Base-by-base conservation (phyloP, 2,113 vertebrate species). In the Morone chrysops region DNA sequence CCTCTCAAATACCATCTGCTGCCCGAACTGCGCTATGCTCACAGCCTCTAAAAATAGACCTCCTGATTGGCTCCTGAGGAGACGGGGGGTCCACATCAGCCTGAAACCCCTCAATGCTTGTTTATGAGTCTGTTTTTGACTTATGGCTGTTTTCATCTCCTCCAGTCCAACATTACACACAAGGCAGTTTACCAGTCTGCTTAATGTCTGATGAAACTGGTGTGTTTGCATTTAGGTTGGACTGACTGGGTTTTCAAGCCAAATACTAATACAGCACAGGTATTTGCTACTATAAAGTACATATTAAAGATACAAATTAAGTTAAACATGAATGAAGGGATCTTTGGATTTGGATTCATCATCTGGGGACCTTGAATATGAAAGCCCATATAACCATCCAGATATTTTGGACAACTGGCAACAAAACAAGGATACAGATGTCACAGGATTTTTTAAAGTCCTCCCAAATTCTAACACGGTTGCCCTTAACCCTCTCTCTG, bases 1-100 rank as follows among this genome's bases (percentile, higher is more conserved):
- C 90, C 92, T 94, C 93, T 90, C 94, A 93, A 93, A 94, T 92
- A 95, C 97, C 97, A 98, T 97, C 97, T 98, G 97, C 96, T 91
- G 90, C 86, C 81, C 89, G 81, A 90, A 66, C 82, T 82, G 89
- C 70, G 68, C 93, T 93, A 90, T 80, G 81, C 89, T 94, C 70
- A 80, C 48, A 7, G 76, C 89, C 92, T 90, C 96, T 96, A 95
- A 95, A 92, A 96, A 96, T 93, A 96, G 90, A 79, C 93, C 78
- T 90, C 92, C 77, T 92, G 92, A 94, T 90, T 92, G 92, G 84
- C 86, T 94, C 81, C 89, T 75, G 78, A 84, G 75, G 86, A 91
- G 88, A 87, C 61, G n/a, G 65, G 78, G 72, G 88, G 78, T 87
- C 84, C 80, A 90, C 65, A 92, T 87, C 87, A 70, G 83, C 78